A percentile compares a stretch with the other conserved stretches of the same genome.
Conservation (phyloP, 2,888 invertebrate species). For the Phytoseiulus persimilis region DNA sequence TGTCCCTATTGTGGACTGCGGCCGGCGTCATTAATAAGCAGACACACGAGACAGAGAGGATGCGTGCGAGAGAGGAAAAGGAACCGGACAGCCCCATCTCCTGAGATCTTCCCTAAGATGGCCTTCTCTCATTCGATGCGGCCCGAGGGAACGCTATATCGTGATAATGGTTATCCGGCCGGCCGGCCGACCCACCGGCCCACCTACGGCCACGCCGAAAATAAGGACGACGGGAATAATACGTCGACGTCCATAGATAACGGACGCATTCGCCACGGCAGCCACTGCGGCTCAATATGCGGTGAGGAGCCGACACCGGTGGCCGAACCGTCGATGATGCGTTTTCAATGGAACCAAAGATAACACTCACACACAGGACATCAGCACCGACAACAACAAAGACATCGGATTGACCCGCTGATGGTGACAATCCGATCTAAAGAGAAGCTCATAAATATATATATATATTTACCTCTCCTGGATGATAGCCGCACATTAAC, state of each 20-base stretch:
- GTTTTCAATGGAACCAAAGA: not conserved
- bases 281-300: not conserved
- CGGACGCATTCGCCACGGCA: not conserved
- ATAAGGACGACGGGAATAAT: not conserved
- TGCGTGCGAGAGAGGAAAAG: not conserved
- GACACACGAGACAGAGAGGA: not conserved
- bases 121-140: constrained; percentile 5
- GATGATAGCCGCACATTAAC: no score
- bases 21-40: not conserved
- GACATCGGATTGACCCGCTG: not conserved
- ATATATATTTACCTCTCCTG: no score
- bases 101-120: not conserved
- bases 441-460: no score
- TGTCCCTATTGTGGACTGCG: not conserved
- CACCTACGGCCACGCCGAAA: not conserved
- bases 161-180: not conserved
- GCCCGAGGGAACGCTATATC: not conserved
- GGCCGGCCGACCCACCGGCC: not conserved
- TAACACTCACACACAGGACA: not conserved
- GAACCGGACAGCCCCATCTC: not conserved
- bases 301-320: not conserved
- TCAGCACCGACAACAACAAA: not conserved
- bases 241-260: not conserved
- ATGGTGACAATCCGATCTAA: no score
- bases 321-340: not conserved